phyloP scores from a whole-genome alignment of 2,797 vertebrate genomes.

The Paratrypauchen microcephalus region DNA sequence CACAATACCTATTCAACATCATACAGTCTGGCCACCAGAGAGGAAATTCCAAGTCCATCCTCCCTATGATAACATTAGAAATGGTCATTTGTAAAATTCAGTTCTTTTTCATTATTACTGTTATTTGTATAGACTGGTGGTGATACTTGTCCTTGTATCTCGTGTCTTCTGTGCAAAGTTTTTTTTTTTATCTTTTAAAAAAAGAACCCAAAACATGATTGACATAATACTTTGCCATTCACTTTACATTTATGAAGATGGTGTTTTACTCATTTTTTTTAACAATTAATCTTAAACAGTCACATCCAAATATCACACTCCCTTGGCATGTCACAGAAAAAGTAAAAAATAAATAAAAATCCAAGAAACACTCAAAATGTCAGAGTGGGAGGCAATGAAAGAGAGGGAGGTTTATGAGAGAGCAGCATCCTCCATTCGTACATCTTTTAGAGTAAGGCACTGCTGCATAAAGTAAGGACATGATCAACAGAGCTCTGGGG shows the following conservation, averaged over 20 bases:
- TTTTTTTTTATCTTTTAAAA: slow-evolving; percentile 46
- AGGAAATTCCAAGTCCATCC: slow-evolving; percentile 60
- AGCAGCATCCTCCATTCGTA: slow-evolving; percentile 83
- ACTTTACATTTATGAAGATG: slow-evolving; percentile 69
- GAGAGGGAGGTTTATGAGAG: slow-evolving; percentile 72
- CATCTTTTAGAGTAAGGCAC: slow-evolving; percentile 83
- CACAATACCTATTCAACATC: slow-evolving; percentile 83
- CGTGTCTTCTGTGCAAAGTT: slow-evolving; percentile 88
- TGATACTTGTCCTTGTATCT: slow-evolving; percentile 79
- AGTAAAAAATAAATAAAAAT: slow-evolving; percentile 49
- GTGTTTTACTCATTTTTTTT: slow-evolving; percentile 37
- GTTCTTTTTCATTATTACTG: slow-evolving; percentile 48
- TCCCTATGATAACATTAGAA: slow-evolving; percentile 63
- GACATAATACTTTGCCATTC: slow-evolving; percentile 76
- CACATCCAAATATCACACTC: slow-evolving; percentile 66
- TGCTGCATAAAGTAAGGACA: slow-evolving; percentile 79
- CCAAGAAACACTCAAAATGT: slow-evolving; percentile 46
- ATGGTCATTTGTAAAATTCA: slow-evolving; percentile 69
- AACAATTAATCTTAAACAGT: slow-evolving; percentile 70
- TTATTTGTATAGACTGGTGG: slow-evolving; percentile 78
- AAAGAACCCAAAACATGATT: slow-evolving; percentile 72
- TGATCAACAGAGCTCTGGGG: slow-evolving; percentile 68
- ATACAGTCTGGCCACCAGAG: slow-evolving; percentile 67
- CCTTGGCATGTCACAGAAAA: slow-evolving; percentile 73
- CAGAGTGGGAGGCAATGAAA: slow-evolving; percentile 47